Conservation (phyloP, 2,797 vertebrate species). For the Dermochelys coriacea region DNA sequence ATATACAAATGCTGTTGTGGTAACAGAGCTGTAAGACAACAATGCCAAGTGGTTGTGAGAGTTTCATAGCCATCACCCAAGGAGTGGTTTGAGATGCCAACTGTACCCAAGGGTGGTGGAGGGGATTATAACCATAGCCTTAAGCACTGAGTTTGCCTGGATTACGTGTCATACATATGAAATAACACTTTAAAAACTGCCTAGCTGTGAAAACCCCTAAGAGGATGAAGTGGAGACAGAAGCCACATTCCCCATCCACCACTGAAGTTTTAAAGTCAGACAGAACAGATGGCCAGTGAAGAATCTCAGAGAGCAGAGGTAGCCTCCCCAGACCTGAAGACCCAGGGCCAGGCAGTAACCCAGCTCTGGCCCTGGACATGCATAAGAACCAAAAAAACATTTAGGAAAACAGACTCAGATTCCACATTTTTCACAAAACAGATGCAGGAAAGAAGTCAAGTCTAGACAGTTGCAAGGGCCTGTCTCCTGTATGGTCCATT, state of each 20-base stretch:
- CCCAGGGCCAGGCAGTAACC: background rate
- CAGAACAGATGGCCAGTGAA: background rate
- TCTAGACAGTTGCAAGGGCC: background rate
- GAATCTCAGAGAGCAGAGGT: background rate
- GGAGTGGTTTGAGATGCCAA: too few relatives aligned
- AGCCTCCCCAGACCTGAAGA: background rate
- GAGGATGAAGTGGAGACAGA: too few relatives aligned
- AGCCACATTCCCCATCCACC: background rate
- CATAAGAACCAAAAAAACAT: background rate
- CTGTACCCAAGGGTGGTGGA: too few relatives aligned
- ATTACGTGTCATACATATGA: too few relatives aligned
- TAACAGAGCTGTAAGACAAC: background rate
- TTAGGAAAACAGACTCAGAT: background rate
- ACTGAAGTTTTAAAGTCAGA: background rate
- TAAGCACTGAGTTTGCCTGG: too few relatives aligned
- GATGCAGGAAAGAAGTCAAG: background rate
- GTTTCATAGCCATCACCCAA: background rate
- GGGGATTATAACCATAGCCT: too few relatives aligned
- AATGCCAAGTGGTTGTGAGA: background rate
- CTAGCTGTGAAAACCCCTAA: too few relatives aligned
- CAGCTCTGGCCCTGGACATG: background rate
- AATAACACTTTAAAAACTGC: too few relatives aligned
- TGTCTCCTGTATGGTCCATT: accelerated
- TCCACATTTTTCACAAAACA: accelerated
- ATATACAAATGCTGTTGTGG: background rate